Evolutionary conservation across 2,113 vertebrate species (phyloP).

Genomic region (Istiophorus platypterus): DNA sequence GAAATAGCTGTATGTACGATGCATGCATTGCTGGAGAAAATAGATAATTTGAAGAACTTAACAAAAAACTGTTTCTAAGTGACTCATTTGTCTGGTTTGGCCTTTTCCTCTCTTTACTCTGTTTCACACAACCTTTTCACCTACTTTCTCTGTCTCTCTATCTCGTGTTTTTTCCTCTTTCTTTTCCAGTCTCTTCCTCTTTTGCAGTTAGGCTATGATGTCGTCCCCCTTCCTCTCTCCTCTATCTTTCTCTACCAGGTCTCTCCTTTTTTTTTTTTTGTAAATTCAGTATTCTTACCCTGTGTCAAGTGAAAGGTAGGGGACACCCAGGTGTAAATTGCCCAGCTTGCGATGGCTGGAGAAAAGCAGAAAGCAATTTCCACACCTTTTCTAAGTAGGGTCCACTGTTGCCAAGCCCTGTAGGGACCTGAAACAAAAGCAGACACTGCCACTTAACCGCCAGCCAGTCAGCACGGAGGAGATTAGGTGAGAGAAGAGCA

Average conservation of each 20-base stretch:
- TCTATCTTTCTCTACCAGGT: constrained; percentile 17
- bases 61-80: neutral
- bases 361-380: constrained; percentile 83
- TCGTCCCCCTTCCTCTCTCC: constrained; percentile 13
- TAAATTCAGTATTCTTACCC: constrained; percentile 65
- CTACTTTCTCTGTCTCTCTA: neutral
- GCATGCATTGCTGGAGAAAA: constrained; percentile 9
- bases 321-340: constrained; percentile 81
- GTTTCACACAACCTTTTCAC: neutral
- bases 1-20: constrained; percentile 7
- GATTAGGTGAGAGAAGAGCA: constrained; percentile 71
- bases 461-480: constrained; percentile 73
- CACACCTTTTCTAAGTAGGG: constrained; percentile 72
- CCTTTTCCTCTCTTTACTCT: neutral
- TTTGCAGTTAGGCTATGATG: constrained; percentile 14
- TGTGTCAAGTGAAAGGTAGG: constrained; percentile 72
- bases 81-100: too few species aligned
- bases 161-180: constrained; percentile 3
- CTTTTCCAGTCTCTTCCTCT: neutral
- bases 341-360: constrained; percentile 71
- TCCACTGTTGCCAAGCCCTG: constrained; percentile 61
- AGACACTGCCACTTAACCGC: constrained; percentile 63
- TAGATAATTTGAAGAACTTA: neutral
- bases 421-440: constrained; percentile 59
- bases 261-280: constrained; percentile 55